Evolutionary conservation across 2,888 invertebrate genomes (phyloP), one percentile per base, ranked within the genome.

Genomic region (Drosophila atripex): DNA sequence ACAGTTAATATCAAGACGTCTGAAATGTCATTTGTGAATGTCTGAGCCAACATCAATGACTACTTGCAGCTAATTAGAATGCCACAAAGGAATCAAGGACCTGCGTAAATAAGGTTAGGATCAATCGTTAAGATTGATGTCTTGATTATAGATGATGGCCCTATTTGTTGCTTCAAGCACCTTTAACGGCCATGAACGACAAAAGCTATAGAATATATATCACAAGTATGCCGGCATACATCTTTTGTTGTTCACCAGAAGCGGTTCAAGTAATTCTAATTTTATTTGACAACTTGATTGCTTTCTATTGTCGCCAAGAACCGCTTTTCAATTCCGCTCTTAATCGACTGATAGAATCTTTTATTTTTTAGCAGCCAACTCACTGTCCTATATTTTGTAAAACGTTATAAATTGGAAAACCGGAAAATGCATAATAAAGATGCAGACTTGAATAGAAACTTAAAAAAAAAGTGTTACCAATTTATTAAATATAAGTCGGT

Each of bases 271-370:
- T 64, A 46, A 64, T 64, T 45, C 52, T 28, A 38, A 50, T 68
- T 66, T 45, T 50, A 56, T 66, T 46, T 57, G 69, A 58, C 52
- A 58, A 8, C 30, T 66, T 50, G 66, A 65, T 65, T 65, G 54
- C 35, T 66, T 49, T 65, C 47, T 65, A 43, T 66, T 55, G 55
- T 55, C 43, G 5, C 41, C 49, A 12, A 18, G 38, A 45, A 25
- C 16, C 1, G 25, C 61, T 30, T 38, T 51, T 46, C 30, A 14
- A 55, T 65, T 28, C 55, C 43, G 55, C 55, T 66, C 49, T 50
- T 35, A 23, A 49, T 66, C 41, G 16, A 21, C 18, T 21, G 21
- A 11, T 21, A 18, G 18, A 41, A 18, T 30, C n/a, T 23, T 12
- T 2, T 57, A 32, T 32, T 25, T 59, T 35, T 50, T 28, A 28